Evolutionary conservation across 64 coral and sea anemone genomes (phyloP).

Genomic region (Montipora efflorescens): DNA sequence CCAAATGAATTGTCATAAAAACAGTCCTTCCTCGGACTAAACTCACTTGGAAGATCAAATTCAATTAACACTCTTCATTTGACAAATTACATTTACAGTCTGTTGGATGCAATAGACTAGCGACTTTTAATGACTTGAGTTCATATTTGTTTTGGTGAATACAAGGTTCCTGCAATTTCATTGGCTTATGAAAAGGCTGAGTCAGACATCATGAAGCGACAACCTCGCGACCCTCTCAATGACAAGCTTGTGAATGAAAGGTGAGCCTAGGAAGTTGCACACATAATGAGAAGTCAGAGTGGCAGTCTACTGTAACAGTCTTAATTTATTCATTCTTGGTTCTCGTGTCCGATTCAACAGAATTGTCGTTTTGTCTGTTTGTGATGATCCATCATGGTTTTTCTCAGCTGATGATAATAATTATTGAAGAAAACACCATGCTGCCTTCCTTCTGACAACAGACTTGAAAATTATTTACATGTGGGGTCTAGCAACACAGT

Average conservation of each 20-base stretch:
- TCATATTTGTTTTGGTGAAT: not conserved
- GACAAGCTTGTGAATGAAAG: constrained; percentile 99
- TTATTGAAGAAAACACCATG: constrained; percentile 22
- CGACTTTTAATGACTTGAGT: too few relatives aligned
- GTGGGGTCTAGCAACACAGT: too few relatives aligned
- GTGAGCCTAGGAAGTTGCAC: constrained; percentile 16
- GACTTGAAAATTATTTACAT: not conserved
- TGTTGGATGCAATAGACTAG: too few relatives aligned
- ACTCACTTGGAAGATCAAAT: too few relatives aligned
- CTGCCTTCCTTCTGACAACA: constrained; percentile 48
- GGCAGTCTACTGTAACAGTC: too few relatives aligned
- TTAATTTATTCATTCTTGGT: too few relatives aligned
- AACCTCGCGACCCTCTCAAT: constrained; percentile 82
- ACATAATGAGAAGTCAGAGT: too few relatives aligned
- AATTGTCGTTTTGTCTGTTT: not conserved
- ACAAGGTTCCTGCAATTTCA: constrained; percentile 96
- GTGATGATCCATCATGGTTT: constrained; percentile 13
- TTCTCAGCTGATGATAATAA: not conserved
- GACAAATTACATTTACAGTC: too few relatives aligned
- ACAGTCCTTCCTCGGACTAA: too few relatives aligned
- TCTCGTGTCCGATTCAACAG: not conserved
- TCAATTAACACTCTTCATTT: too few relatives aligned
- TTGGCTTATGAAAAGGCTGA: constrained; percentile 98
- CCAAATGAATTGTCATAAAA: too few relatives aligned
- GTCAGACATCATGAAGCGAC: constrained; percentile 98